phyloP scores from a whole-genome alignment of 2,113 vertebrate genomes.

The Calyptommatus sinebrachiatus region DNA sequence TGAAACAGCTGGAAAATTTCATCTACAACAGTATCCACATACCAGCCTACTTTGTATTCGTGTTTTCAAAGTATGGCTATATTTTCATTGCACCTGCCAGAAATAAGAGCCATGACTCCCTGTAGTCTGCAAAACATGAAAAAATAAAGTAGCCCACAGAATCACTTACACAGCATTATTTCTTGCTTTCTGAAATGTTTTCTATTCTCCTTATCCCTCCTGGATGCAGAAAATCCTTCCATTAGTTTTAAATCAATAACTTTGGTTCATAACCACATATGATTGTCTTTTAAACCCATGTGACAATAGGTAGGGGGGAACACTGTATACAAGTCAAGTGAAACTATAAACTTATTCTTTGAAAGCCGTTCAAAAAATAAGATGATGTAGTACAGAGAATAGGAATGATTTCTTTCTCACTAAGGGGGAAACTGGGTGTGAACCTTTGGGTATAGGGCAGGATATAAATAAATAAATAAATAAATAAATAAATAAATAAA shows the following conservation, averaged over 20 bases:
- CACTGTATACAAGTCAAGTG: no score
- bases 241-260: background rate
- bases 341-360: no score
- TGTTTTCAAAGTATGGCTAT: slow-evolving; percentile 20
- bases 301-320: no score
- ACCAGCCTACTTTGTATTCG: slow-evolving; percentile 11
- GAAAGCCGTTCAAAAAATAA: no score
- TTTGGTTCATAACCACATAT: background rate
- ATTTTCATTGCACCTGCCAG: slow-evolving; percentile 10
- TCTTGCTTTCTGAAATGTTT: background rate
- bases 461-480: no score
- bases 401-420: no score
- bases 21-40: background rate
- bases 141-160: slow-evolving; percentile 9
- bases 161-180: background rate
- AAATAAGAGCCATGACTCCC: slow-evolving; percentile 35
- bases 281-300: no score
- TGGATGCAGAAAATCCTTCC: slow-evolving; percentile 14
- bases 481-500: no score
- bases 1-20: slow-evolving; percentile 2
- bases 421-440: no score
- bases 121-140: slow-evolving; percentile 23
- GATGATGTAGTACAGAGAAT: no score
- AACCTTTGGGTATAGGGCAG: no score
- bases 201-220: background rate